A percentile compares a stretch with the other conserved stretches of the same genome.
These are phyloP conservation scores for Drosophila pallidifrons DNA, from an alignment of 1,140 invertebrate genomes.

Conservation along the genomic window DNA sequence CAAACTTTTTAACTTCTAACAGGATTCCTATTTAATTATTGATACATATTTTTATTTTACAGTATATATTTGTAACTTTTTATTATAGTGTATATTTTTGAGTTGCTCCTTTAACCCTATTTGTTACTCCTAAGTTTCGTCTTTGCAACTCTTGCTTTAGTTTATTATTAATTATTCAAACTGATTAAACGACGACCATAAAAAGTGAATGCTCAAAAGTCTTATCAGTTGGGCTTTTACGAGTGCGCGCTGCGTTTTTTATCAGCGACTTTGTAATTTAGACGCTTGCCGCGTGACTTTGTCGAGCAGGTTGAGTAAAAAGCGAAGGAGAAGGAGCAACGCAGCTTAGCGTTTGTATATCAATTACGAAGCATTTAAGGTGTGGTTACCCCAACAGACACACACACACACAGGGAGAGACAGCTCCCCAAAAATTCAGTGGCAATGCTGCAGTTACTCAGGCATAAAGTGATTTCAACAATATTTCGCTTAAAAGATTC, in stretches of 20 bases:
- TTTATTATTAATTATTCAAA: constrained; percentile 79
- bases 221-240: constrained; percentile 62
- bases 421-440: not conserved
- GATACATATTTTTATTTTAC: too few relatives aligned
- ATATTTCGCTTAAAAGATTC: constrained; percentile 84
- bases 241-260: constrained; percentile 51
- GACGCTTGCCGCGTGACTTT: constrained; percentile 67
- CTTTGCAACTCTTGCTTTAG: not conserved
- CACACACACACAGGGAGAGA: not conserved
- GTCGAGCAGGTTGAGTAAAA: not conserved
- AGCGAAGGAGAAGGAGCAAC: not conserved
- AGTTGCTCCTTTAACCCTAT: not conserved
- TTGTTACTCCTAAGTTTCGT: not conserved
- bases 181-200: constrained; percentile 68
- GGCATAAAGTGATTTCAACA: constrained; percentile 82
- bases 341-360: constrained; percentile 50
- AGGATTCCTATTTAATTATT: too few relatives aligned
- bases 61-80: not conserved
- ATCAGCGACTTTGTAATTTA: constrained; percentile 61
- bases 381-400: constrained; percentile 23
- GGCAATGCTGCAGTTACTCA: constrained; percentile 53
- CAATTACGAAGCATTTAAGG: constrained; percentile 66
- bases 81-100: not conserved
- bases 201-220: constrained; percentile 63
- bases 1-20: too few relatives aligned